A percentile compares a stretch with the other conserved stretches of the same genome.
These are phyloP conservation scores for Sebastes minor DNA, from an alignment of 2,797 vertebrate species.

Conservation along the genomic window DNA sequence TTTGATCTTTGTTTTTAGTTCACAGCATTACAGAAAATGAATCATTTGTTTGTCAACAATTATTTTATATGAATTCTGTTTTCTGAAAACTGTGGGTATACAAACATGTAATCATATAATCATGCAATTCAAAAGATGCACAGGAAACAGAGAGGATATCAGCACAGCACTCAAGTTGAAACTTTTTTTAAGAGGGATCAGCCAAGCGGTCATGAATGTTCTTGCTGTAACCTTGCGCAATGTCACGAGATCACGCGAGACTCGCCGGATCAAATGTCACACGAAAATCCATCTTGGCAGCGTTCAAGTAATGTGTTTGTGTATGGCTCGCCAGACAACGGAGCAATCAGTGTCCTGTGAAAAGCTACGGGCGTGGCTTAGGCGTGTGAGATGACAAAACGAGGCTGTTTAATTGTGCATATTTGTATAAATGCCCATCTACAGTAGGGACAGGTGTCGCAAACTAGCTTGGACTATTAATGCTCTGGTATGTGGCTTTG, in stretches of 20 bases:
- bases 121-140: neutral
- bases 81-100: neutral
- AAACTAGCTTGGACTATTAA: neutral
- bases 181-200: no score
- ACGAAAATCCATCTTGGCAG: no score
- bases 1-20: neutral
- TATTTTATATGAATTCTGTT: neutral
- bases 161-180: neutral
- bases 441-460: neutral
- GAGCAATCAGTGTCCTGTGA: no score
- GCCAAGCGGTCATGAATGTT: no score
- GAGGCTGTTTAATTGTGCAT: no score
- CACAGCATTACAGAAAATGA: neutral
- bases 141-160: neutral
- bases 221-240: no score
- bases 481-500: neutral
- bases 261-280: no score
- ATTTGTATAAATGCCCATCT: neutral
- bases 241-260: no score
- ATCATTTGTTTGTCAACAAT: neutral
- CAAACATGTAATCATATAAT: neutral
- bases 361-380: no score
- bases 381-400: no score
- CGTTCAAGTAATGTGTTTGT: neutral
- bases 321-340: no score